These are phyloP conservation scores for Aphelocoma coerulescens DNA, from an alignment of 2,113 vertebrate species.

Conservation along the genomic window DNA sequence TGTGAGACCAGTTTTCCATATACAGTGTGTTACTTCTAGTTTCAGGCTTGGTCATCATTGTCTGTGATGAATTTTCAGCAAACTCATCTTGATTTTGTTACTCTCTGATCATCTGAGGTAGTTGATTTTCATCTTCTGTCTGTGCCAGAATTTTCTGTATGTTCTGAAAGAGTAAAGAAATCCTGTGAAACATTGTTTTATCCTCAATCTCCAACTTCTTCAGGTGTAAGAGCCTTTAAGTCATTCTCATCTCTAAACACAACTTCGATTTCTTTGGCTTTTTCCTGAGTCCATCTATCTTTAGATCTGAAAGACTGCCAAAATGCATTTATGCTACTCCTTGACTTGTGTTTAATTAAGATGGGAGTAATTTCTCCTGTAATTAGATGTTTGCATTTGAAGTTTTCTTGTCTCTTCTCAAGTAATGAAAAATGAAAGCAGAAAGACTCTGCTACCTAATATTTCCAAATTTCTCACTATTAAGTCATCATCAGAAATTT, in stretches of 20 bases:
- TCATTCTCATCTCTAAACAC: neutral
- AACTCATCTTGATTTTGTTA: neutral
- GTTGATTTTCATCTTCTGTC: neutral
- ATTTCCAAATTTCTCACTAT: neutral
- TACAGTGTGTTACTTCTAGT: neutral
- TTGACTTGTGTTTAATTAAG: slow-evolving; percentile 2
- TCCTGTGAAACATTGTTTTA: neutral
- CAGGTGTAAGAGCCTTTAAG: neutral
- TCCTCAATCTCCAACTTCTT: neutral
- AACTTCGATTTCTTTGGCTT: neutral
- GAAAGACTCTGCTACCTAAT: neutral
- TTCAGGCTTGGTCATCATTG: neutral
- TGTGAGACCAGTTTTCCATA: neutral
- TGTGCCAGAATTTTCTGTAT: neutral
- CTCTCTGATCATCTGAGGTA: neutral
- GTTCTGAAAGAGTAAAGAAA: neutral
- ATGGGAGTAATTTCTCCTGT: neutral
- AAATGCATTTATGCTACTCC: neutral
- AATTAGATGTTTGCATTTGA: neutral
- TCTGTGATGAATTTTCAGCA: neutral
- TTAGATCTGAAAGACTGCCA: neutral
- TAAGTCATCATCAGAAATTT: neutral
- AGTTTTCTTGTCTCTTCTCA: neutral
- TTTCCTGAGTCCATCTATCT: neutral
- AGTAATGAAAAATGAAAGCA: neutral